A percentile compares a stretch with the other conserved stretches of the same genome.
phyloP scores from a whole-genome alignment of 2,797 vertebrate species.

The Arctocebus calabarensis region DNA sequence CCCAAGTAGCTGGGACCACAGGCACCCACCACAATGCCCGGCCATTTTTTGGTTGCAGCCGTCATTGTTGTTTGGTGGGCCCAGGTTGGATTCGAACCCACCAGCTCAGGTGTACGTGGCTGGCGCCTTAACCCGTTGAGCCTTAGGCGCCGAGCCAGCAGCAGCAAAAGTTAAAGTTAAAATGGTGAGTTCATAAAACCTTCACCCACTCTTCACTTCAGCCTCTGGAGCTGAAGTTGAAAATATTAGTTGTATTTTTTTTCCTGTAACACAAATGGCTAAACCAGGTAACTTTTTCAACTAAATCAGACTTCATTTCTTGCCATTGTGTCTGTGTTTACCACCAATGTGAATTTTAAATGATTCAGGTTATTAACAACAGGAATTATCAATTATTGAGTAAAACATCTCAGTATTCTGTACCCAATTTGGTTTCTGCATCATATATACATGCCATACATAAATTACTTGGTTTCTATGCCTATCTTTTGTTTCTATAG shows the following conservation, averaged over 20 bases:
- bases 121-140: too few species aligned
- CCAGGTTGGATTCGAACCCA: too few species aligned
- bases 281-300: background rate
- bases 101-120: too few species aligned
- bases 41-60: too few species aligned
- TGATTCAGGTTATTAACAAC: background rate
- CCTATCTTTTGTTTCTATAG: background rate
- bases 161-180: background rate
- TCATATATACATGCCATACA: background rate
- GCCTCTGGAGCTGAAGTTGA: background rate
- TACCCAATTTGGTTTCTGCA: background rate
- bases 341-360: background rate
- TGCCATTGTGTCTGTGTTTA: background rate
- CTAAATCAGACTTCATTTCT: background rate
- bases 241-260: background rate
- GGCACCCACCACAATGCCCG: too few species aligned
- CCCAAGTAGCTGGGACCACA: too few species aligned
- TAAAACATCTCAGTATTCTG: constrained; percentile 14
- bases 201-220: background rate
- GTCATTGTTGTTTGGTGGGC: too few species aligned
- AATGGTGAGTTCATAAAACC: background rate
- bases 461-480: background rate
- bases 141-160: too few species aligned
- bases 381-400: background rate
- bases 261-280: background rate